Conservation (phyloP, 2,113 vertebrate genomes). For the Chinchilla lanigera region DNA sequence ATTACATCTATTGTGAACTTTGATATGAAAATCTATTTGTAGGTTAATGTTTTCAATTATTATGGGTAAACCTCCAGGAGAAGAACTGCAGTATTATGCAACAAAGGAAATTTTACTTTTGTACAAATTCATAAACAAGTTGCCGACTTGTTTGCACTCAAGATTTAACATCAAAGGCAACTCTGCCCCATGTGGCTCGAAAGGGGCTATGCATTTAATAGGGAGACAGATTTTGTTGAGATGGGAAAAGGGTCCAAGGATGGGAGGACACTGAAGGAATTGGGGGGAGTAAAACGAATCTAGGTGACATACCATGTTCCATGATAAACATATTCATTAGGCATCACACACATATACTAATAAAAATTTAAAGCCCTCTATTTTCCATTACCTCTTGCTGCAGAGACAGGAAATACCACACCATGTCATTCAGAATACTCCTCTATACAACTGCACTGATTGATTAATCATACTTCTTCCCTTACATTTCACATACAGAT, state of each 20-base stretch:
- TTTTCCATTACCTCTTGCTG: background rate
- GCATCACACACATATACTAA: no score
- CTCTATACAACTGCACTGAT: background rate
- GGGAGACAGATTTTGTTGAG: background rate
- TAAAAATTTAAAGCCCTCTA: background rate
- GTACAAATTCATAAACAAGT: background rate
- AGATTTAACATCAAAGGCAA: background rate
- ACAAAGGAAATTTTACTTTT: background rate
- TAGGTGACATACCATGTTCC: background rate
- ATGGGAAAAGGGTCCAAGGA: background rate
- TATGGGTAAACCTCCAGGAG: background rate
- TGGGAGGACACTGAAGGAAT: background rate
- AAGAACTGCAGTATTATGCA: background rate
- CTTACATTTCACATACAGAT: background rate
- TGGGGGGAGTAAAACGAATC: background rate
- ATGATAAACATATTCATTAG: background rate
- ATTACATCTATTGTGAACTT: background rate
- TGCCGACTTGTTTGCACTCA: rapidly evolving
- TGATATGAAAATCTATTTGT: background rate
- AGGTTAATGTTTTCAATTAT: background rate
- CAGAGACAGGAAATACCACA: rapidly evolving
- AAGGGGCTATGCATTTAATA: background rate
- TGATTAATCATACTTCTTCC: background rate
- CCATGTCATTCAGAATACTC: background rate
- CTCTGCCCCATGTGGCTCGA: background rate